Evolutionary conservation across 2,113 vertebrate species (phyloP), one percentile per base, ranked within the genome.

Genomic region (human (Homo sapiens)): DNA sequence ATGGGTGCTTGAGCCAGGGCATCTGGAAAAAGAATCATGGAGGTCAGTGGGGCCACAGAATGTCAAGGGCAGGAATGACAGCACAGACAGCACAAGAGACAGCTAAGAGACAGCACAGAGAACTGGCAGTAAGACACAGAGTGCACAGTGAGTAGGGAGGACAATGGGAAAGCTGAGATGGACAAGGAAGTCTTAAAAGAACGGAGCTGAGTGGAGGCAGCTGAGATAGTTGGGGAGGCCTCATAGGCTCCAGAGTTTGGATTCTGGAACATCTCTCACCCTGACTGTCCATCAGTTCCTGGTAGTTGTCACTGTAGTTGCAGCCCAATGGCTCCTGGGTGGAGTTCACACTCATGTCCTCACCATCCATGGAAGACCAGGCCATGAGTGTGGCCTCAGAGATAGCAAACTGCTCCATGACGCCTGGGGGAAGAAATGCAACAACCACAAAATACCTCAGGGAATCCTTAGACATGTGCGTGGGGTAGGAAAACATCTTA

Each of bases 401-500:
- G 98, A 99, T 99, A 0, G 99, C 99, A 98, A 99, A 99, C 93
- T 99, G 99, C 96, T 99, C 99, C 99, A 99, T 99, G 95, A 99
- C 99, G 30, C 99, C 99, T 99, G 97, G 35, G 79, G 61, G 89
- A 94, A 86, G 55, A 88, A 61, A 55, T 0, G 7, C 1, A 20
- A 40, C 81, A 18, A 89, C 18, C 40, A n/a, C 17, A 12, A 70
- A 43, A 20, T 17, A 14, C 8, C 23, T 40, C 86, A 0, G 5
- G 32, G 50, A 70, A n/a, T 50, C 14, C 55, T 43, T 0, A 48
- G 59, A 50, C n/a, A 38, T 11, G 8, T 2, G 10, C 17, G 5
- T 16, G 27, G 27, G 25, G 48, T 0, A 1, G 6, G 30, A 43
- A 38, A 17, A 52, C 48, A 40, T 1, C 25, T 43, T 16, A 43